Evolutionary conservation across 2,797 vertebrate species (phyloP).

Genomic region (Intellagama lesueurii): DNA sequence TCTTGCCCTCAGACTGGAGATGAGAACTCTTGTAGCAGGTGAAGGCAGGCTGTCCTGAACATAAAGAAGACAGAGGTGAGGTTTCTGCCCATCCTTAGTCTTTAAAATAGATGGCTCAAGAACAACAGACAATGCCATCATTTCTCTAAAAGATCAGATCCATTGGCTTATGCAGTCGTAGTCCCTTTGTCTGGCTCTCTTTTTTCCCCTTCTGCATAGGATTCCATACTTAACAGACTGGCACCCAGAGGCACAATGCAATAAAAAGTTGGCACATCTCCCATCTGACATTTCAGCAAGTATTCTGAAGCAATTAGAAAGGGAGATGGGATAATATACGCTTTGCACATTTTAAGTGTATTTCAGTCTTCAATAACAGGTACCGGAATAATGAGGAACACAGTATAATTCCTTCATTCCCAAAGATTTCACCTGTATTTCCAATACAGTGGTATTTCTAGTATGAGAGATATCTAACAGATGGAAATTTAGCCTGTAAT

Average conservation of each 20-base stretch:
- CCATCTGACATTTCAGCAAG: constrained; percentile 9
- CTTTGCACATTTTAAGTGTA: background rate
- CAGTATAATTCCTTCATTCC: background rate
- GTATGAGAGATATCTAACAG: background rate
- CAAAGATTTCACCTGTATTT: background rate
- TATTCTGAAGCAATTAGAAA: background rate
- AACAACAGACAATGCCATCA: background rate
- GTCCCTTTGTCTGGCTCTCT: background rate
- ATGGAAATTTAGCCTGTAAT: background rate
- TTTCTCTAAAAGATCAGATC: background rate
- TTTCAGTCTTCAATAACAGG: background rate
- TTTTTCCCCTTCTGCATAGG: too few relatives aligned
- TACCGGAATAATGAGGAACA: background rate
- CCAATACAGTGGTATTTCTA: background rate
- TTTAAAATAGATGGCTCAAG: background rate
- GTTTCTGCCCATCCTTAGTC: too few relatives aligned
- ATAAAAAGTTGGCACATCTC: constrained; percentile 14
- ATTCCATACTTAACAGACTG: background rate
- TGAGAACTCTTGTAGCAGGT: too few relatives aligned
- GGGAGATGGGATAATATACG: background rate
- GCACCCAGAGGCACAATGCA: constrained; percentile 7
- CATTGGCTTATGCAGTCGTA: background rate
- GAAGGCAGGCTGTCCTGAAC: too few relatives aligned
- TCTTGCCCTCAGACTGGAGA: too few relatives aligned
- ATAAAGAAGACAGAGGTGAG: too few relatives aligned